A percentile compares a stretch with the other conserved stretches of the same genome.
phyloP scores from a whole-genome alignment of 2,888 invertebrate genomes.

The Microplitis deprimator region DNA sequence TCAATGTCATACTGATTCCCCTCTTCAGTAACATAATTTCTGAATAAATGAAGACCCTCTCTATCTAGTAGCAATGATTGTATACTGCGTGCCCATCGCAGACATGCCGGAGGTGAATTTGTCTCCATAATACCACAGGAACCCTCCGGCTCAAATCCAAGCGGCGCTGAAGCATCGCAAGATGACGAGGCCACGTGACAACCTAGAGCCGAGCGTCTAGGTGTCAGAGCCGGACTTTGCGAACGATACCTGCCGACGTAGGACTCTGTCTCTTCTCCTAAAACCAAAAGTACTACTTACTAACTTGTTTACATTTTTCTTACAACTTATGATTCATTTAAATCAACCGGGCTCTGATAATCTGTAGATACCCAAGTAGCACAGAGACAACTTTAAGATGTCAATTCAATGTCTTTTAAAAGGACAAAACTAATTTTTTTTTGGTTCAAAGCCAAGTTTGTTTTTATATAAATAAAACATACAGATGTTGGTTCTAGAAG shows the following conservation, averaged over 20 bases:
- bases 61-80: conserved; percentile 87
- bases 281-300: conserved; percentile 13
- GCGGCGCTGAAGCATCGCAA: conserved; percentile 71
- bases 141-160: conserved; percentile 76
- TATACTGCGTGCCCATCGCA: conserved; percentile 91
- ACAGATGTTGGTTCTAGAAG: too few relatives aligned
- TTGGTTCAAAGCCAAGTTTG: too few relatives aligned
- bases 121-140: conserved; percentile 72
- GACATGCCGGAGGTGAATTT: conserved; percentile 78
- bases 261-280: conserved; percentile 69
- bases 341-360: too few relatives aligned
- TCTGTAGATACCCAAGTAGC: too few relatives aligned
- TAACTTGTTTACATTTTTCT: conserved; percentile 6
- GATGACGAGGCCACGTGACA: conserved; percentile 50
- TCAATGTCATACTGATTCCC: conserved; percentile 82
- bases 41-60: conserved; percentile 91
- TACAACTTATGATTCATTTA: neutral
- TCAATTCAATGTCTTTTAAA: too few relatives aligned
- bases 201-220: conserved; percentile 69
- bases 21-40: conserved; percentile 85
- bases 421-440: too few relatives aligned
- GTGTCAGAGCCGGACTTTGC: conserved; percentile 70
- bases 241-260: conserved; percentile 66
- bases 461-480: too few relatives aligned
- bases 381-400: too few relatives aligned